Percentiles rank a stretch among this genome's conserved stretches.
Evolutionary conservation across 2,888 invertebrate species (phyloP).

Genomic region (Amiota mariae): DNA sequence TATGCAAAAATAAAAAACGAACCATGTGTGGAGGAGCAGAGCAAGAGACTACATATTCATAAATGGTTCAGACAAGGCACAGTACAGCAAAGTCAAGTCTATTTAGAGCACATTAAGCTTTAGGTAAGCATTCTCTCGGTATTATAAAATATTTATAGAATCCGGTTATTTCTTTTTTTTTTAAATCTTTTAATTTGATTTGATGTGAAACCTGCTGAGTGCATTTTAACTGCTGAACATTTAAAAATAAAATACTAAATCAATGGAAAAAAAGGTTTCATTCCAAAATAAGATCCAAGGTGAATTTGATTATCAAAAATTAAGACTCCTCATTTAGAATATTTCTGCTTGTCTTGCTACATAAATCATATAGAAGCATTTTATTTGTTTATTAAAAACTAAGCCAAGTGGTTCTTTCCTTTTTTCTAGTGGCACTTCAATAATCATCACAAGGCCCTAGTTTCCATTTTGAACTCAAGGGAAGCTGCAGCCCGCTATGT

Average conservation of each 20-base stretch:
- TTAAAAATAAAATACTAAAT: too few species aligned
- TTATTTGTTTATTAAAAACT: slow-evolving; percentile 1
- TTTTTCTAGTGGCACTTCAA: background rate
- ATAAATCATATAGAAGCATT: background rate
- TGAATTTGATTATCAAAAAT: too few species aligned
- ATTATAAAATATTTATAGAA: background rate
- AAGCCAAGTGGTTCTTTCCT: slow-evolving; percentile 18
- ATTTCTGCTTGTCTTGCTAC: background rate
- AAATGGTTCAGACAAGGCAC: background rate
- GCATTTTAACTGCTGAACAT: background rate
- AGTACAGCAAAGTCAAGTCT: background rate
- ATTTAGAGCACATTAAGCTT: background rate
- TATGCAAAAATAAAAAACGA: slow-evolving; percentile 41
- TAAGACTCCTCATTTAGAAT: background rate
- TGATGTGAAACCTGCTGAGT: slow-evolving; percentile 56
- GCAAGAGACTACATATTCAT: background rate
- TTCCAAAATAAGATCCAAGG: too few species aligned
- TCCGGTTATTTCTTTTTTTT: slow-evolving; percentile 34
- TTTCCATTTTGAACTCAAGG: background rate
- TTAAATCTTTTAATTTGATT: slow-evolving; percentile 59
- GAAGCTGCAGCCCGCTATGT: slow-evolving; percentile 24
- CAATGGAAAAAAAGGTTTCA: too few species aligned
- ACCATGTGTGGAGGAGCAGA: background rate
- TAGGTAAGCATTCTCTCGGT: background rate
- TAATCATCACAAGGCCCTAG: background rate